Evolutionary conservation across 2,113 vertebrate genomes (phyloP).

Genomic region (Notothenia coriiceps): DNA sequence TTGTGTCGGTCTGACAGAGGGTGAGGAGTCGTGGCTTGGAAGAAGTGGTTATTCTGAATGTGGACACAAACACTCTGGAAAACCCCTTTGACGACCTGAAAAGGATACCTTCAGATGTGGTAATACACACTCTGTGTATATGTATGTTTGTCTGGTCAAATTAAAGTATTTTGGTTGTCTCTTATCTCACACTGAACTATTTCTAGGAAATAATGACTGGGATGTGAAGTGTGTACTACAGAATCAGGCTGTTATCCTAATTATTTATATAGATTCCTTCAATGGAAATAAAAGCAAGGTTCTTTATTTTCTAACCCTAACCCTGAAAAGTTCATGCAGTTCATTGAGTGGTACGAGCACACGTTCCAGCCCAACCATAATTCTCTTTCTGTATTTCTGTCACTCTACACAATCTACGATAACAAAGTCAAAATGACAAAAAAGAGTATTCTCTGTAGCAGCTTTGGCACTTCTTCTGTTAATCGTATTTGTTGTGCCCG

Average conservation of each 20-base stretch:
- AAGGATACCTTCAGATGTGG: constrained; percentile 89
- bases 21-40: constrained; percentile 87
- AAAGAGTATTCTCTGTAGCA: no score
- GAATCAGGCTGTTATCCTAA: not conserved
- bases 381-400: not conserved
- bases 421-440: not conserved
- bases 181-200: not conserved
- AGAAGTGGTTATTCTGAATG: constrained; percentile 91
- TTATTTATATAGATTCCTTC: not conserved
- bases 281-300: not conserved
- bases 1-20: constrained; percentile 74
- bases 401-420: not conserved
- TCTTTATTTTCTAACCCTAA: no score
- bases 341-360: not conserved
- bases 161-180: not conserved
- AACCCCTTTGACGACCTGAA: constrained; percentile 89
- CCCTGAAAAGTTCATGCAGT: not conserved
- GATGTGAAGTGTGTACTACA: not conserved
- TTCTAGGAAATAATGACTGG: not conserved
- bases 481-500: not conserved
- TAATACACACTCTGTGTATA: constrained; percentile 59
- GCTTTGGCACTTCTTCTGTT: not conserved
- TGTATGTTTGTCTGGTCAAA: constrained; percentile 4
- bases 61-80: constrained; percentile 91
- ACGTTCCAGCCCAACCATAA: no score